Percentiles rank a stretch among this genome's conserved stretches.
Evolutionary conservation across 2,888 invertebrate genomes (phyloP).

Genomic region (Meandrusa payeni): DNA sequence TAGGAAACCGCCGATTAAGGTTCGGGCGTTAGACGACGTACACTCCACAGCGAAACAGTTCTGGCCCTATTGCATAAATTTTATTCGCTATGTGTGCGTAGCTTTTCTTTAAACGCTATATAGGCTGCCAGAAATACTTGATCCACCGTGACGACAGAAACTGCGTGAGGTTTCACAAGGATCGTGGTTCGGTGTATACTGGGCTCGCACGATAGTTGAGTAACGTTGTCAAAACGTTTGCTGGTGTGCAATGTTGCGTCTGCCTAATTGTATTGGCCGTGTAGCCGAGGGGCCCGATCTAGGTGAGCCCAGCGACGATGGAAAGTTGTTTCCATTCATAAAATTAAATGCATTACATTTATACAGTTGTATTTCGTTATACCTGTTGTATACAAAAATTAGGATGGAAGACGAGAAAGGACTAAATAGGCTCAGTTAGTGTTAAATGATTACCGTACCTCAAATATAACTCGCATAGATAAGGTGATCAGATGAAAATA

Average conservation of each 20-base stretch:
- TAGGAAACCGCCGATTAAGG: too few species aligned
- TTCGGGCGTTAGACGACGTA: constrained; percentile 1
- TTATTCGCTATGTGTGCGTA: constrained; percentile 4
- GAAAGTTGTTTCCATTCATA: constrained; percentile 26
- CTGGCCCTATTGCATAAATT: constrained; percentile 8
- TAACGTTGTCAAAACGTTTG: constrained; percentile 33
- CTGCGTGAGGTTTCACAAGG: constrained; percentile 8
- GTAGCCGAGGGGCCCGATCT: constrained; percentile 36
- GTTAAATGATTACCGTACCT: too few species aligned
- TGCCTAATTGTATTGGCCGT: constrained; percentile 30
- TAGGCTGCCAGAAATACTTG: constrained; percentile 7
- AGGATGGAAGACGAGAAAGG: too few species aligned
- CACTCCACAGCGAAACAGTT: background rate
- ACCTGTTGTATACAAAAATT: too few species aligned
- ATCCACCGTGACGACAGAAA: background rate
- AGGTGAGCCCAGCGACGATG: constrained; percentile 29
- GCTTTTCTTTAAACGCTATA: constrained; percentile 5
- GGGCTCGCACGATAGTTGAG: constrained; percentile 28
- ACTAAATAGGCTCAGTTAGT: too few species aligned
- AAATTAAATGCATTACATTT: too few species aligned
- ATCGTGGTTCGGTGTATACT: constrained; percentile 29
- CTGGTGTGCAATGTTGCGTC: constrained; percentile 30
- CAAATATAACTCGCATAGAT: too few species aligned
- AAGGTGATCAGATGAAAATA: too few species aligned
- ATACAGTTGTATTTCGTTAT: too few species aligned